Percentiles rank a stretch among this genome's conserved stretches.
Evolutionary conservation across 2,113 vertebrate genomes (phyloP).

Genomic region (Atrichornis clamosus): DNA sequence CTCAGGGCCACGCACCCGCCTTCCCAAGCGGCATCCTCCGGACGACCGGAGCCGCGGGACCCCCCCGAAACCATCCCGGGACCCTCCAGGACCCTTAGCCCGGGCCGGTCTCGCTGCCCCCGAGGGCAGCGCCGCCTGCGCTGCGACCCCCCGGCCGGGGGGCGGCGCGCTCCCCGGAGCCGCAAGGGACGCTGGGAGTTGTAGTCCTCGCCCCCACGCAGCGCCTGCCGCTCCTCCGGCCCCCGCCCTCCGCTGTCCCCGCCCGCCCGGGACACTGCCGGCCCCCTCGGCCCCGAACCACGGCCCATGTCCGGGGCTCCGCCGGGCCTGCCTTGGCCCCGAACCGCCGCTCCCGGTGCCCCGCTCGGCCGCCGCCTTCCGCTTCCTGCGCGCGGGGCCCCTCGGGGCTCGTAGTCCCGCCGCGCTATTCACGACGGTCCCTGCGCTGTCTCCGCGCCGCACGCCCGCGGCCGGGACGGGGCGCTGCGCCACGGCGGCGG

Average conservation of each 20-base stretch:
- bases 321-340: not conserved
- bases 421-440: slow-evolving; percentile 21
- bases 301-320: not conserved
- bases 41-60: not conserved
- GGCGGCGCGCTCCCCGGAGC: not conserved
- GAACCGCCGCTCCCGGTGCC: not conserved
- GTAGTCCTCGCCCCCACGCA: not conserved
- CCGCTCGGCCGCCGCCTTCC: not conserved
- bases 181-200: not conserved
- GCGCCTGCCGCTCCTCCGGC: no score
- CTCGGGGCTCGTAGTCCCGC: slow-evolving; percentile 58
- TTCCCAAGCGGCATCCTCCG: no score
- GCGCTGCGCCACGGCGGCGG: slow-evolving; percentile 51
- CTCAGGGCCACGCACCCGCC: not conserved
- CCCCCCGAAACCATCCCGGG: no score
- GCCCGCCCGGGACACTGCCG: not conserved
- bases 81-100: no score
- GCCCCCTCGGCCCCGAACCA: not conserved
- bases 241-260: not conserved
- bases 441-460: slow-evolving; percentile 50
- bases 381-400: not conserved
- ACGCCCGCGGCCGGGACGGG: not conserved
- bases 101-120: not conserved
- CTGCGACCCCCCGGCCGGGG: not conserved
- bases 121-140: not conserved